Evolutionary conservation across 2,113 vertebrate genomes (phyloP), one percentile per base, ranked within the genome.

Genomic region (Grus americana): DNA sequence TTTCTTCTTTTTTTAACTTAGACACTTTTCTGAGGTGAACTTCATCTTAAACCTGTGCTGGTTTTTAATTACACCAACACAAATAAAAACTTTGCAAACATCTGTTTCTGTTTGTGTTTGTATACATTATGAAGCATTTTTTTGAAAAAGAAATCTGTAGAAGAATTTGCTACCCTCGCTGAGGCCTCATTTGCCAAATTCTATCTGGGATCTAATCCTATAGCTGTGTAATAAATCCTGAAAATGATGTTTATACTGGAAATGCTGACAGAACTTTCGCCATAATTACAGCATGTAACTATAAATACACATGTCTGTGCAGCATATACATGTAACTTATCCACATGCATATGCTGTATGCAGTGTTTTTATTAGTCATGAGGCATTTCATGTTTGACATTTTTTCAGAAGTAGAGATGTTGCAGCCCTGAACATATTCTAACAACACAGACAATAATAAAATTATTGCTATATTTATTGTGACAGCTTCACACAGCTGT

Each of bases 41-140:
- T 88, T 55, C 72, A 42, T 26, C 57, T 94, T 81, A 79, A 82
- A 92, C 61, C 22, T 92, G 8, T 74, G 30, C 29, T 90, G 27
- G 6, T 75, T 94, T 92, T 90, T 79, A 91, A 90, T 84, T 93
- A 86, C 40, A 67, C 9, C 27, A 81, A 42, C 57, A 92, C 36
- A 96, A 94, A 95, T 68, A 88, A 80, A 84, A 89, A 76, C 57
- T 92, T 83, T 42, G 12, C 52, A 94, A 96, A 92, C 88, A 66
- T 88, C 92, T 97, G 74, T 90, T 86, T 88, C 73, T 92, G 21
- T 85, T 94, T 95, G 34, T 80, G 40, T 86, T 92, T 86, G 68
- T 73, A 81, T 73, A 90, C 16, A 44, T 78, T 72, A 65, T 55
- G 38, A 96, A 92, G 34, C 14, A 80, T 84, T 90, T 61, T 22